Evolutionary conservation across 2,888 invertebrate genomes (phyloP), one percentile per base, ranked within the genome.

Genomic region (Drosophila colorata): DNA sequence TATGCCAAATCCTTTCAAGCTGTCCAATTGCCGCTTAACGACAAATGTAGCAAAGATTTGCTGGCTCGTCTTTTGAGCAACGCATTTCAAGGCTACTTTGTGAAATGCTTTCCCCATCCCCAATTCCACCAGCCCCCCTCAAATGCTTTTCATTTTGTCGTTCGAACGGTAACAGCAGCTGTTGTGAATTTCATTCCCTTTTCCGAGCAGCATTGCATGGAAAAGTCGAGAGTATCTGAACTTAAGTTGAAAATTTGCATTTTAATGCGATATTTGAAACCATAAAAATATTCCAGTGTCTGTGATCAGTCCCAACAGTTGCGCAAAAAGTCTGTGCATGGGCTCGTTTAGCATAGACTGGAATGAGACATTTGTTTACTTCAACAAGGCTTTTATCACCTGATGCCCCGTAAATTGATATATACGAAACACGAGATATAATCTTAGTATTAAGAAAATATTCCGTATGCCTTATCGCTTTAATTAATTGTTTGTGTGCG

Each of bases 1-100:
- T 51, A 18, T 14, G 33, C 33, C 20, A 72, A 70, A 52, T 56
- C 52, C 70, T 61, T 66, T 61, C 52, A 74, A 60, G 60, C 70
- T 74, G 58, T 58, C 56, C 66, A 75, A 75, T 63, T 70, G 66
- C 61, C 66, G 64, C 58, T 60, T 58, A 74, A 40, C 57, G 64
- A 56, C 52, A 59, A 49, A 64, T 73, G 49, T 65, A 23, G 55
- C 63, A 35, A 69, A 43, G 53, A 70, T 69, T 63, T 69, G 51
- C 64, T 57, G 31, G 38, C 9, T 40, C 41, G 16, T 13, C 28
- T 28, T 14, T 25, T 25, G 44, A 46, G 48, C 5, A n/a, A 48
- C 41, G 41, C 51, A 46, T 37, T 58, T 37, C 48, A 47, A 33
- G 44, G 56, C 31, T 64, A 64, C 55, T 71, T 53, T 72, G 58